Conservation (phyloP, 2,797 vertebrate species). For the Phrynocephalus guinanensis region DNA sequence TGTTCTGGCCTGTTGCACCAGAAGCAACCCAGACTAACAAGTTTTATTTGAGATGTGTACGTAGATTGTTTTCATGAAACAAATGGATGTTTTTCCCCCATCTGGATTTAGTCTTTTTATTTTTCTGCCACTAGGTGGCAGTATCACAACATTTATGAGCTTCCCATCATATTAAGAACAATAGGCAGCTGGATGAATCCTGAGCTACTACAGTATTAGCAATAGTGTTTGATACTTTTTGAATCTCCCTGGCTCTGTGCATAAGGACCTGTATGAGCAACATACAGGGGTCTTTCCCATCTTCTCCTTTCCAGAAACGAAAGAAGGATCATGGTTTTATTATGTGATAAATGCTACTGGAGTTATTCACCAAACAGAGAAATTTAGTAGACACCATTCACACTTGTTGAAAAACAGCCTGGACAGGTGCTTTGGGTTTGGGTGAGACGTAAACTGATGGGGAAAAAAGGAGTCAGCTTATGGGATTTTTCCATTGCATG, state of each 20-base stretch:
- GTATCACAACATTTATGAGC: constrained; percentile 49
- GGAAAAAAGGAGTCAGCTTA: no score
- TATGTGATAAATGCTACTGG: not conserved
- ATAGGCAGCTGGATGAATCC: not conserved
- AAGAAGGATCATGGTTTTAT: not conserved
- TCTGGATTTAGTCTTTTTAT: no score
- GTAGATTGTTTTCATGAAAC: no score
- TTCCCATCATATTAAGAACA: not conserved
- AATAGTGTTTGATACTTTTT: not conserved
- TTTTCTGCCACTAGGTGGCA: constrained; percentile 67
- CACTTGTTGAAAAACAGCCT: no score
- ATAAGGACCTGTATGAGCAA: no score
- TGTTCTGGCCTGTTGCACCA: no score
- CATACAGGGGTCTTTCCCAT: not conserved
- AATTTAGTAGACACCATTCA: no score
- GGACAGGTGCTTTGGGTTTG: no score
- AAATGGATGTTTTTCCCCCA: not conserved
- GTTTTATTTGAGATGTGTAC: no score
- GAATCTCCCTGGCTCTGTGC: not conserved
- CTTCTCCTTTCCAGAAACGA: not conserved
- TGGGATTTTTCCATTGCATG: no score
- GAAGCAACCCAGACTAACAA: no score
- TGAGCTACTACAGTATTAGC: not conserved
- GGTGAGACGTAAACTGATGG: no score
- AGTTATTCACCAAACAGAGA: not conserved